Conservation (phyloP, 2,888 invertebrate genomes). For the Dryobotodes eremita region DNA sequence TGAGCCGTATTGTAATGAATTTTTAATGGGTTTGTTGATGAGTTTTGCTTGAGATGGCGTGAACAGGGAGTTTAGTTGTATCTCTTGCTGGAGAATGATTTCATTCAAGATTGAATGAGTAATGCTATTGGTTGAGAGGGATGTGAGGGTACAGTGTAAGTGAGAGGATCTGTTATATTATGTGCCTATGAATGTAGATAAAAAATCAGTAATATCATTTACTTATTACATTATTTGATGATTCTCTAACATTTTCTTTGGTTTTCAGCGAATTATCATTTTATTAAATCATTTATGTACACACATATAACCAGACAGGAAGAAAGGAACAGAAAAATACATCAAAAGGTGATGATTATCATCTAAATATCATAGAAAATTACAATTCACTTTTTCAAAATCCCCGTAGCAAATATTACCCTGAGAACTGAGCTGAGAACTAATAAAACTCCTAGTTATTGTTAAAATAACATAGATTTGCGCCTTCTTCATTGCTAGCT, state of each 20-base stretch:
- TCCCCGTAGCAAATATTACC: not conserved
- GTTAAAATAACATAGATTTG: not conserved
- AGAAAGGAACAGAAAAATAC: no score
- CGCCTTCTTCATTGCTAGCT: not conserved
- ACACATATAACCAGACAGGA: no score
- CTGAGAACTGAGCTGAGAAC: not conserved
- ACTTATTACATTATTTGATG: not conserved
- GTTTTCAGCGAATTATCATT: not conserved
- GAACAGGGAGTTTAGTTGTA: slow-evolving; percentile 82
- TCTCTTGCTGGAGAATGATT: slow-evolving; percentile 81
- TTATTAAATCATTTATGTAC: no score
- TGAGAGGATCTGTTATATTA: slow-evolving; percentile 57
- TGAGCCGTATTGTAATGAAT: slow-evolving; percentile 57
- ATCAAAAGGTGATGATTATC: no score
- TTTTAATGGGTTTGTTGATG: not conserved
- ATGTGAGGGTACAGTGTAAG: slow-evolving; percentile 67
- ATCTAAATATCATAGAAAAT: not conserved
- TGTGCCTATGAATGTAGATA: not conserved
- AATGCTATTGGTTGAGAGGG: slow-evolving; percentile 78
- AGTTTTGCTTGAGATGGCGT: slow-evolving; percentile 66
- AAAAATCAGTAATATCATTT: not conserved
- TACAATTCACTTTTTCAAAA: not conserved
- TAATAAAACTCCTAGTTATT: not conserved
- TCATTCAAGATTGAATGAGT: slow-evolving; percentile 80
- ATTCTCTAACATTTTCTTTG: not conserved